These are phyloP conservation scores for Caerostris darwini DNA, from an alignment of 1,140 invertebrate genomes.

Conservation along the genomic window DNA sequence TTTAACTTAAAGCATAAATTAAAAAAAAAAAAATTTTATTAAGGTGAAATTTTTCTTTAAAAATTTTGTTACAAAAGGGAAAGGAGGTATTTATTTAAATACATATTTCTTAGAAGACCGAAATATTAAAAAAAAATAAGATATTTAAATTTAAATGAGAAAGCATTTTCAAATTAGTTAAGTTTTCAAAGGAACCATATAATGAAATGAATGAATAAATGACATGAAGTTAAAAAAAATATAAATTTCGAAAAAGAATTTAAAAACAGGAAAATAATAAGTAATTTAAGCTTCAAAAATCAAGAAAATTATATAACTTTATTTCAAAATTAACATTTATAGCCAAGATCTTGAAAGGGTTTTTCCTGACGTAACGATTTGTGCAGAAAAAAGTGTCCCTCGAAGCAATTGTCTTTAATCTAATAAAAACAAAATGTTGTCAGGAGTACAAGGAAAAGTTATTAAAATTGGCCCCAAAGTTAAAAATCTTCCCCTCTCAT, in stretches of 20 bases:
- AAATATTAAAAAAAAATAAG: no score
- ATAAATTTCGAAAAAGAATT: background rate
- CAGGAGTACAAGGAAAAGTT: constrained; percentile 18
- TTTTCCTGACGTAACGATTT: background rate
- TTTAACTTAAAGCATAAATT: no score
- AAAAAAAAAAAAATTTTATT: no score
- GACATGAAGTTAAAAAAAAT: background rate
- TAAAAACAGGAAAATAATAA: background rate
- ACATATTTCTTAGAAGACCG: no score
- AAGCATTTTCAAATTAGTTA: no score
- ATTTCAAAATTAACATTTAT: constrained; percentile 32
- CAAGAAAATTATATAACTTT: constrained; percentile 5
- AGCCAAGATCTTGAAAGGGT: background rate
- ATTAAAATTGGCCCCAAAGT: constrained; percentile 37
- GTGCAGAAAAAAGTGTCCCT: background rate
- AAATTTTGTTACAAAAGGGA: no score
- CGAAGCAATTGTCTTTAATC: constrained; percentile 33
- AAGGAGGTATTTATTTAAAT: no score
- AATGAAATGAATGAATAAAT: constrained; percentile 4
- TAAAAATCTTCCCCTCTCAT: constrained; percentile 28
- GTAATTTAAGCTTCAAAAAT: constrained; percentile 18
- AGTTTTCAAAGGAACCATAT: no score
- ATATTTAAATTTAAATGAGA: no score
- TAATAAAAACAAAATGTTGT: constrained; percentile 45
- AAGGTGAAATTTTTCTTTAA: no score